phyloP scores from a whole-genome alignment of 2,888 invertebrate species.

The Gortyna flavago region DNA sequence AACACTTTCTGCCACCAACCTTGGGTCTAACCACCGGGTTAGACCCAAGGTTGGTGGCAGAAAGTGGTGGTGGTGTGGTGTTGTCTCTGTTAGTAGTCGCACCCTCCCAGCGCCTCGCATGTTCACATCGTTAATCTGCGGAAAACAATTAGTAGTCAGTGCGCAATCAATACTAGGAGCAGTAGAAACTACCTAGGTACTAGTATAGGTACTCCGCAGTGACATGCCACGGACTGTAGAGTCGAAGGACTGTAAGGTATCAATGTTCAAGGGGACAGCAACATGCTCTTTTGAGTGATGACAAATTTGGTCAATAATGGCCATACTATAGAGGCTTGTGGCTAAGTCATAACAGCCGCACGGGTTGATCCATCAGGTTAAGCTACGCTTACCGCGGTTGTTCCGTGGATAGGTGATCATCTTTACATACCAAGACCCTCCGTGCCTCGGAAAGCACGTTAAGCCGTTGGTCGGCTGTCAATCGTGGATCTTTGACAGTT shows the following conservation, averaged over 20 bases:
- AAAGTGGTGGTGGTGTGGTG: too few relatives aligned
- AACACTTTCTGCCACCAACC: too few relatives aligned
- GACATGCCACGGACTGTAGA: not conserved
- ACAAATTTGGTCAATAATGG: not conserved
- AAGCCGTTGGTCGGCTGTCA: not conserved
- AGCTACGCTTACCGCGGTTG: not conserved
- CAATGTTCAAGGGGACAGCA: not conserved
- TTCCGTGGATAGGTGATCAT: not conserved
- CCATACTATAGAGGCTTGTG: not conserved
- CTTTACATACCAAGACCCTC: not conserved
- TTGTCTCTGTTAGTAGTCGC: not conserved
- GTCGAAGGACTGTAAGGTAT: not conserved
- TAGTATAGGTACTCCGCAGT: too few relatives aligned
- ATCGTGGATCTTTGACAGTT: not conserved
- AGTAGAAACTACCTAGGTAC: not conserved
- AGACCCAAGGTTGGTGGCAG: too few relatives aligned
- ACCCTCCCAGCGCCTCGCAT: slow-evolving; percentile 9
- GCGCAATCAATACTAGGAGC: slow-evolving; percentile 44
- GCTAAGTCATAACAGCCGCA: not conserved
- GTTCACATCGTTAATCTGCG: slow-evolving; percentile 46
- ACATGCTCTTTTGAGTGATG: not conserved
- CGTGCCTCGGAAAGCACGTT: not conserved
- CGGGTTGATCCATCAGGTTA: not conserved
- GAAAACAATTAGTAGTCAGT: slow-evolving; percentile 54
- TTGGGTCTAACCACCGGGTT: too few relatives aligned